Evolutionary conservation across 2,888 invertebrate species (phyloP).

Genomic region (Drosophila ezoana): DNA sequence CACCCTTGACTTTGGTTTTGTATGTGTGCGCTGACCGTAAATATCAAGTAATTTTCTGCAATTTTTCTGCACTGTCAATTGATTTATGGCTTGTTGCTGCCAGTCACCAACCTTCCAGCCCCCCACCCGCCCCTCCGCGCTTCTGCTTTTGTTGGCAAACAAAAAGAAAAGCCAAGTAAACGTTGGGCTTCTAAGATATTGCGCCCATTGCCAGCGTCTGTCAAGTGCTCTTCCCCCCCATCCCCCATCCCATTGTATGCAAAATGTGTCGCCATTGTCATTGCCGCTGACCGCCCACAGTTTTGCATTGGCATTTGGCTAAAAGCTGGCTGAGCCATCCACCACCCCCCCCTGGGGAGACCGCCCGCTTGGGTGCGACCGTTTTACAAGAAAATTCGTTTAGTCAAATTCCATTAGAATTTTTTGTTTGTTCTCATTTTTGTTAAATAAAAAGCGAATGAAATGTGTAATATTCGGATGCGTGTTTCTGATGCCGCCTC

Average conservation of each 20-base stretch:
- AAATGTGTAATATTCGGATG: constrained; percentile 39
- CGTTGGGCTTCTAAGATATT: constrained; percentile 59
- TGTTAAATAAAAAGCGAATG: constrained; percentile 3
- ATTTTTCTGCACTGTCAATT: constrained; percentile 76
- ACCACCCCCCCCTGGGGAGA: constrained; percentile 4
- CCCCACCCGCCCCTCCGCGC: not conserved
- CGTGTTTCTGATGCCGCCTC: constrained; percentile 20
- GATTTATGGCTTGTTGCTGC: constrained; percentile 69
- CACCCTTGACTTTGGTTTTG: constrained; percentile 30
- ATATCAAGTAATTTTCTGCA: constrained; percentile 78
- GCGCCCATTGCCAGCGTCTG: constrained; percentile 54
- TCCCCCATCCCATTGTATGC: constrained; percentile 39
- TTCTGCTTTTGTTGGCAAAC: constrained; percentile 60
- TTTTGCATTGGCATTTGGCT: constrained; percentile 32
- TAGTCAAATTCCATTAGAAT: constrained; percentile 64
- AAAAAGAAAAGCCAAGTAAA: constrained; percentile 66
- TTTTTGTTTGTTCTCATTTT: constrained; percentile 6
- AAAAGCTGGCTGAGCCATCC: not conserved
- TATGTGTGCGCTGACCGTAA: constrained; percentile 71
- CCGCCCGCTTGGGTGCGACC: constrained; percentile 56
- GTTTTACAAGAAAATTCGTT: constrained; percentile 76
- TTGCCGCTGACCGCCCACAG: constrained; percentile 51
- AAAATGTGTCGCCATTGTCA: constrained; percentile 56
- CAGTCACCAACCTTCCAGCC: constrained; percentile 2
- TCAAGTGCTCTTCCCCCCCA: constrained; percentile 62